These are phyloP conservation scores for Plectrocnemia conspersa DNA, from an alignment of 1,140 invertebrate species.

Conservation along the genomic window DNA sequence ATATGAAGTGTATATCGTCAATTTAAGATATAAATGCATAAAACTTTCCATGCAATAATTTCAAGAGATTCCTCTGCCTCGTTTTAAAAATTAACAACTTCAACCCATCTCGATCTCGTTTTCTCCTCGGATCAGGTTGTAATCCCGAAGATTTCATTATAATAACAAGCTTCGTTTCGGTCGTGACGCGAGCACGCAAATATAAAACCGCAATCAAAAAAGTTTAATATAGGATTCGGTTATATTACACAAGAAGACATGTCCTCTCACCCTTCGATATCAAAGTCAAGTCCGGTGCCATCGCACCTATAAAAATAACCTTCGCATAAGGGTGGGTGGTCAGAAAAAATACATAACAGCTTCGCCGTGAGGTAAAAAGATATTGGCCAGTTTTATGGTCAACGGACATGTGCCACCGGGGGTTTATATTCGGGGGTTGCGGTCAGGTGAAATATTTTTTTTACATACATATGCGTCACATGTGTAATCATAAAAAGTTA, in stretches of 20 bases:
- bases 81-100: no score
- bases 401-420: slow-evolving; percentile 26
- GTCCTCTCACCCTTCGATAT: slow-evolving; percentile 13
- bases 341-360: slow-evolving; percentile 22
- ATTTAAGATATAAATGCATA: no score
- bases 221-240: slow-evolving; percentile 28
- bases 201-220: slow-evolving; percentile 32
- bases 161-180: neutral
- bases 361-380: slow-evolving; percentile 33
- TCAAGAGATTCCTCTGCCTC: no score
- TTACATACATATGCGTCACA: neutral
- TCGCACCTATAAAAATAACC: slow-evolving; percentile 37
- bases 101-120: slow-evolving; percentile 4
- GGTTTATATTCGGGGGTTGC: slow-evolving; percentile 16
- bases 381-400: slow-evolving; percentile 35
- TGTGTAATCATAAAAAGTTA: no score
- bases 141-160: slow-evolving; percentile 4
- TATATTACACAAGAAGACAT: slow-evolving; percentile 21
- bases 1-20: no score
- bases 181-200: slow-evolving; percentile 12
- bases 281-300: slow-evolving; percentile 1
- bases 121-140: neutral
- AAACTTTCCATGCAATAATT: no score
- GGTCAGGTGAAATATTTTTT: slow-evolving; percentile 20
- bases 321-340: slow-evolving; percentile 25